Percentiles rank a stretch among this genome's conserved stretches.
Conservation (phyloP, 2,888 invertebrate genomes). For the Pocota personata region DNA sequence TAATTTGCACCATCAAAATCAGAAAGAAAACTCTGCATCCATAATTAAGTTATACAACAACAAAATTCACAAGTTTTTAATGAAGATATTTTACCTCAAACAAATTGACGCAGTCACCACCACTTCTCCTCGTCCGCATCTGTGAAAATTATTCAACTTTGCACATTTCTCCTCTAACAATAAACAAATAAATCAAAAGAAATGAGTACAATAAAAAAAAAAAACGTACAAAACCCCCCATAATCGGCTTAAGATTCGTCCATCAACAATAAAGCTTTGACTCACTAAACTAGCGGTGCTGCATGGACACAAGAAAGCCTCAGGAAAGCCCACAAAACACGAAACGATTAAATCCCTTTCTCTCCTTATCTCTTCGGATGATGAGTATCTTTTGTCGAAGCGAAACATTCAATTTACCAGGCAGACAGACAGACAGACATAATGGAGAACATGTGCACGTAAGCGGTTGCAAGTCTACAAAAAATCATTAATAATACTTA, state of each 20-base stretch:
- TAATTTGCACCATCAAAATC: background rate
- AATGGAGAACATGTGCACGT: background rate
- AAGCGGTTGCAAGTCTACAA: background rate
- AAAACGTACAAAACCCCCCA: background rate
- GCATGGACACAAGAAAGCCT: background rate
- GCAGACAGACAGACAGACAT: background rate
- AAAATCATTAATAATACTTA: slow-evolving; percentile 38
- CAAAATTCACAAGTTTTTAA: background rate
- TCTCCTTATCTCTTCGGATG: background rate
- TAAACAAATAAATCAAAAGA: slow-evolving; percentile 36
- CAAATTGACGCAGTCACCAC: background rate
- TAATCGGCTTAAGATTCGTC: slow-evolving; percentile 33
- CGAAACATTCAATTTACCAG: slow-evolving; percentile 17
- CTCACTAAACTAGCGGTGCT: background rate
- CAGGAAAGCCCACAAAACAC: background rate
- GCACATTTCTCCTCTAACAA: slow-evolving; percentile 23
- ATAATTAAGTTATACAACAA: slow-evolving; percentile 11
- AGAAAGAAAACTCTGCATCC: background rate
- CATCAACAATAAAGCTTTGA: slow-evolving; percentile 1
- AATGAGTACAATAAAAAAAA: slow-evolving; percentile 2
- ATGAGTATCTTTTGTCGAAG: slow-evolving; percentile 27
- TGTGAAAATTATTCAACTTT: slow-evolving; percentile 4
- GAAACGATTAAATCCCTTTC: background rate
- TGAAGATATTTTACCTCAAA: background rate
- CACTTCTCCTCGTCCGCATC: background rate